Base-by-base conservation (phyloP, 2,113 vertebrate species). In the Jaculus jaculus region DNA sequence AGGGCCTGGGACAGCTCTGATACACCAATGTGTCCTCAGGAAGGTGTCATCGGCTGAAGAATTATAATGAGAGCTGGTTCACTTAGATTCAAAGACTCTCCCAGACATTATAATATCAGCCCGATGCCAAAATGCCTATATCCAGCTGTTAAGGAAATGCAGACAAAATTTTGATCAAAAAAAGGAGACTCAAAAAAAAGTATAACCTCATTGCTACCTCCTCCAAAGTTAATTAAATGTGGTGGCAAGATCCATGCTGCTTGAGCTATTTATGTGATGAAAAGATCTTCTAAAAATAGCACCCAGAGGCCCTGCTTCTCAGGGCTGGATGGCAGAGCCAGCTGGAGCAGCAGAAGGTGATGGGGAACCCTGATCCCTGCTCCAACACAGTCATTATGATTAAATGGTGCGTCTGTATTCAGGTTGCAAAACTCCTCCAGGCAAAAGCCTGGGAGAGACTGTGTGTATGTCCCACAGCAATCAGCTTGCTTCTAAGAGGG, bases 231-330 rank as follows among this genome's bases (percentile, higher is more conserved):
- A 97, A 96, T 94, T 79, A 94, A 91, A 74, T 89, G 77, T 91
- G 39, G 54, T 39, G 1, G 69, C 26, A 47, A 86, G 78, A 92
- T 54, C 47, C 79, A 7, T 47, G 79, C 84, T 83, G 87, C 72
- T 91, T 69, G 69, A 51, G 90, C 82, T 93, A 87, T 95, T 95
- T 94, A 51, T 92, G 90, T 91, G 88, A 95, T 88, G 81, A 92
- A 94, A 92, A 91, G 82, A 79, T 88, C 78, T 92, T 92, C 95
- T 92, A 94, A 95, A 96, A 93, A 95, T 93, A 95, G 61, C 26
- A 32, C 78, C n/a, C 65, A 28, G 82, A 58, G 71, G 93, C 61
- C 34, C 54, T 5, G 95, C 85, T 89, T 47, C 2, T 0, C 21
- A 17, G n/a, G 65, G 74, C 84, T 23, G 4, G 73, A 51, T 30